Conservation (phyloP, 1,140 invertebrate species). For the Lycorma delicatula region DNA sequence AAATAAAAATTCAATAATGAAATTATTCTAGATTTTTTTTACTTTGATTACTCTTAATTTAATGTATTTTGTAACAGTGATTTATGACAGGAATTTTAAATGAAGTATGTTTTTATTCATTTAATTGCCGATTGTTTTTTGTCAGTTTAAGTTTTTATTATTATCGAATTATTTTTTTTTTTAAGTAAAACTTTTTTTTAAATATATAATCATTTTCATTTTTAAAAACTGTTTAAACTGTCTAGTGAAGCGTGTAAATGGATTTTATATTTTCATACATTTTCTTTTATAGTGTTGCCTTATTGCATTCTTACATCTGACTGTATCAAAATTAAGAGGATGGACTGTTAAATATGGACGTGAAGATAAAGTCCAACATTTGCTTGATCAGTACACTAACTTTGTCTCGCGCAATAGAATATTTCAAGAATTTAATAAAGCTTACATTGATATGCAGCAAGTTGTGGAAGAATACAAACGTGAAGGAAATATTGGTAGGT, state of each 20-base stretch:
- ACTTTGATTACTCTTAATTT: too few species aligned
- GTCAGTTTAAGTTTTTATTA: too few species aligned
- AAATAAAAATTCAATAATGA: too few species aligned
- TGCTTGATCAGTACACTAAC: conserved; percentile 82
- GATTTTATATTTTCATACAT: not conserved
- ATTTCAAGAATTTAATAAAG: conserved; percentile 90
- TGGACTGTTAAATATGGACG: conserved; percentile 86
- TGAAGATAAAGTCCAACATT: conserved; percentile 69
- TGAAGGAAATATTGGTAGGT: conserved; percentile 66
- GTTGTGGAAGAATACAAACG: conserved; percentile 85
- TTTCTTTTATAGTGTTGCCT: conserved; percentile 60
- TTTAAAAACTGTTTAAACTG: not conserved
- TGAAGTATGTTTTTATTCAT: too few species aligned
- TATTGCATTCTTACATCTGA: conserved; percentile 79
- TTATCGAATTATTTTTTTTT: too few species aligned
- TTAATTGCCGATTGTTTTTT: too few species aligned
- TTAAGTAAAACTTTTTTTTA: not conserved
- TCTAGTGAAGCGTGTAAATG: not conserved
- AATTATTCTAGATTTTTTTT: too few species aligned
- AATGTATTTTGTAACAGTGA: too few species aligned
- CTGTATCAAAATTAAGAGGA: conserved; percentile 76
- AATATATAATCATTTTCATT: not conserved
- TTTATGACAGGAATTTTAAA: too few species aligned
- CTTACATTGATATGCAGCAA: conserved; percentile 83
- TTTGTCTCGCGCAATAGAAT: conserved; percentile 87